Evolutionary conservation across 2,113 vertebrate species (phyloP).

Genomic region (Nibea coibor): DNA sequence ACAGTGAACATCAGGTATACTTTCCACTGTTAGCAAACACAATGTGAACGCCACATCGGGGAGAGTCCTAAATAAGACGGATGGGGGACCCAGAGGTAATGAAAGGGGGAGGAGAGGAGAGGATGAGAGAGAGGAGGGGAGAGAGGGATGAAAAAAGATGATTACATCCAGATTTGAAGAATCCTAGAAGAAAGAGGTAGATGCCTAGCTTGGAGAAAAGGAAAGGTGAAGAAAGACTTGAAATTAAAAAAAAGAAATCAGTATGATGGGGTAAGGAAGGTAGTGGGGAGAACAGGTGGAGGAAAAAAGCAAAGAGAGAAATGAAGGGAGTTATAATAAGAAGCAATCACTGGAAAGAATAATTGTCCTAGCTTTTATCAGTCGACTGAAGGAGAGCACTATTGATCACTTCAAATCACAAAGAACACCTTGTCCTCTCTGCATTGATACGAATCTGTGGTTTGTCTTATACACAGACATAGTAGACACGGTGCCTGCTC

Average conservation of each 20-base stretch:
- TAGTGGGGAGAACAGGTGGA: not conserved
- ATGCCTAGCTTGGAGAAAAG: not conserved
- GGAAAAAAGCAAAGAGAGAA: not conserved
- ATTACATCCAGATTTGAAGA: not conserved
- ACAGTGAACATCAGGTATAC: not conserved
- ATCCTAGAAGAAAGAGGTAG: not conserved
- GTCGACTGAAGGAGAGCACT: constrained; percentile 14
- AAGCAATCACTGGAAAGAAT: constrained; percentile 3
- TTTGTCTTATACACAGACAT: not conserved
- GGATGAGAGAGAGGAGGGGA: not conserved
- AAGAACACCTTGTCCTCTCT: constrained; percentile 31
- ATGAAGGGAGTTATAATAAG: not conserved
- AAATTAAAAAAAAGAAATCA: not conserved
- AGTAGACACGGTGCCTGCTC: not conserved
- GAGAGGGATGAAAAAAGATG: not conserved
- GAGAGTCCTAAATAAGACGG: constrained; percentile 12
- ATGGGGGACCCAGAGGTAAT: constrained; percentile 18
- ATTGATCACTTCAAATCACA: constrained; percentile 40
- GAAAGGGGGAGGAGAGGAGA: not conserved
- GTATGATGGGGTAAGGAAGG: not conserved
- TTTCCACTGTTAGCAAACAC: not conserved
- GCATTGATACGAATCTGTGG: constrained; percentile 10
- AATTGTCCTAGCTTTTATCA: constrained; percentile 33
- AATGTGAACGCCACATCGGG: not conserved
- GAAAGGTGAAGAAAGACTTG: not conserved